phyloP scores from a whole-genome alignment of 1,140 invertebrate species.

The Scylla paramamosain region DNA sequence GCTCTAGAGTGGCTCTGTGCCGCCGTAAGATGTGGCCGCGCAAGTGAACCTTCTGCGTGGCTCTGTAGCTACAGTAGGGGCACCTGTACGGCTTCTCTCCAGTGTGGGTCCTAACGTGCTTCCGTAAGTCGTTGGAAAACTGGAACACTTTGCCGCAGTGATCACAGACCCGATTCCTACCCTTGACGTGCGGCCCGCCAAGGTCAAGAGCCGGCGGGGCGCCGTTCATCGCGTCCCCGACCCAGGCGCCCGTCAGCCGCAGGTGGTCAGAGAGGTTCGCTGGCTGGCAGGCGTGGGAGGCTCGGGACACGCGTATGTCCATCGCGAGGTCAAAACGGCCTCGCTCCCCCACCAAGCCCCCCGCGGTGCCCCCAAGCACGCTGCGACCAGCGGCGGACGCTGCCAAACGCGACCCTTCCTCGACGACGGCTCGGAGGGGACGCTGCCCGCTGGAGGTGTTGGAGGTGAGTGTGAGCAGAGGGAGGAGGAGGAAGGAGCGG shows the following conservation, averaged over 20 bases:
- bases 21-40: slow-evolving; percentile 67
- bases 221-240: slow-evolving; percentile 34
- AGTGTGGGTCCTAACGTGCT: slow-evolving; percentile 67
- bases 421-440: slow-evolving; percentile 61
- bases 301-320: slow-evolving; percentile 28
- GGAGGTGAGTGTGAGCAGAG: slow-evolving; percentile 69
- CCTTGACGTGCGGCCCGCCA: slow-evolving; percentile 47
- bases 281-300: slow-evolving; percentile 46
- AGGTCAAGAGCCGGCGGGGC: slow-evolving; percentile 40
- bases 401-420: slow-evolving; percentile 57
- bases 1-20: slow-evolving; percentile 50
- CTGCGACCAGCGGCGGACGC: slow-evolving; percentile 46
- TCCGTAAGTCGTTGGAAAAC: slow-evolving; percentile 67
- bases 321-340: slow-evolving; percentile 42
- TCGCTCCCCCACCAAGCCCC: slow-evolving; percentile 53
- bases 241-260: slow-evolving; percentile 51
- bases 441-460: slow-evolving; percentile 65
- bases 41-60: slow-evolving; percentile 69
- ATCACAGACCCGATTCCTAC: slow-evolving; percentile 60
- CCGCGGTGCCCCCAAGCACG: slow-evolving; percentile 31
- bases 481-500: slow-evolving; percentile 72
- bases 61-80: slow-evolving; percentile 69
- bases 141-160: slow-evolving; percentile 71
- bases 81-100: slow-evolving; percentile 70
- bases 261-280: slow-evolving; percentile 39